Evolutionary conservation across 2,888 invertebrate genomes (phyloP), one percentile per base, ranked within the genome.

Genomic region (Liodrosophila aerea): DNA sequence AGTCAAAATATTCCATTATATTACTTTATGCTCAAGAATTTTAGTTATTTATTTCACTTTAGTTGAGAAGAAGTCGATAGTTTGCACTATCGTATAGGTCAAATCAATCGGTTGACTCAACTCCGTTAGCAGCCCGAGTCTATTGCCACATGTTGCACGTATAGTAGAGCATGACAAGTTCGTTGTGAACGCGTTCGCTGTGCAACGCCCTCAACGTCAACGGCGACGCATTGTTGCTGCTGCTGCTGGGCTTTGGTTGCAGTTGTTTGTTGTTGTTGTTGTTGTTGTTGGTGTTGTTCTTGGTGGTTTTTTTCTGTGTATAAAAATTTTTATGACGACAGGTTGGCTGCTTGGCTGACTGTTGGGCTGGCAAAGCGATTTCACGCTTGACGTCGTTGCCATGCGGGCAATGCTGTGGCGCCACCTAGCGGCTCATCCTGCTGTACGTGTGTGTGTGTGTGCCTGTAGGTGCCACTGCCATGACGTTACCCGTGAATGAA

Each of bases 261-360:
- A 45, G 22, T 12, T 44, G 33, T 51, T 50, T 60, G 59, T 11
- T 61, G 58, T 39, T 50, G 50, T 43, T 60, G 57, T 11, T 70
- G 56, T 46, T 45, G 43, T 64, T 43, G 39, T 51, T 45, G 49
- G 49, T 66, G 58, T 46, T 54, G 37, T 65, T 43, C 36, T 52
- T 46, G 49, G 49, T 67, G 58, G 47, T 61, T 56, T 43, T 67
- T 65, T 59, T 64, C 50, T 74, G 54, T 72, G 73, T 61, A 76
- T 70, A 75, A 63, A 64, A 81, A 77, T 76, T 80, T 81, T 84
- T 81, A 81, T 81, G 85, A 84, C 78, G 85, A 84, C 80, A 81
- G 82, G 80, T 81, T 84, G 52, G 36, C 49, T 22, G 51, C 29
- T 22, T 64, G 56, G 15, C 29, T 52, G 60, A 15, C 57, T 56